These are phyloP conservation scores for Percopsis transmontana DNA, from an alignment of 2,113 vertebrate genomes.

Conservation along the genomic window DNA sequence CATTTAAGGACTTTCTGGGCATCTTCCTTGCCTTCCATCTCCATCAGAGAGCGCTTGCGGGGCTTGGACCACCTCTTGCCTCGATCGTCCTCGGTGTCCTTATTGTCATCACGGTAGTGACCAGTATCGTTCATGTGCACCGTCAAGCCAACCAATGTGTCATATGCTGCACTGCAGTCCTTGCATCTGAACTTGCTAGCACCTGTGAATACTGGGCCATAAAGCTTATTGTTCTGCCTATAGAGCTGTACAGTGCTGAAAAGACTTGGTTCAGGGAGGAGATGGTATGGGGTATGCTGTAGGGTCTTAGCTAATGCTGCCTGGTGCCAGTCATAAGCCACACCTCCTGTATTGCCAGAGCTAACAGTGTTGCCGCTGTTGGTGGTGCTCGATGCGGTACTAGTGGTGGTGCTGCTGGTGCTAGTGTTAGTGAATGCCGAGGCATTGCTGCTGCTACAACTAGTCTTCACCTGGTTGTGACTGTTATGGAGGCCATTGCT, in stretches of 20 bases:
- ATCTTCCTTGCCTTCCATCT: conserved; percentile 99
- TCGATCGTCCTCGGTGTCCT: conserved; percentile 91
- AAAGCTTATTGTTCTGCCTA: conserved; percentile 97
- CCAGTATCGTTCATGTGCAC: conserved; percentile 99
- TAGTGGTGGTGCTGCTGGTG: conserved; percentile 68
- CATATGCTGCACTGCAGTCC: conserved; percentile 97
- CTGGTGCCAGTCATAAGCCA: conserved; percentile 98
- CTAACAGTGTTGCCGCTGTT: conserved; percentile 75
- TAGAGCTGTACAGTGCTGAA: conserved; percentile 99
- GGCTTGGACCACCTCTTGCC: conserved; percentile 97
- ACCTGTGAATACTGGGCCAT: conserved; percentile 96
- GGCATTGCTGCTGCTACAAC: conserved; percentile 56
- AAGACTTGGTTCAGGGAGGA: conserved; percentile 96
- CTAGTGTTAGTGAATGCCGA: conserved; percentile 57
- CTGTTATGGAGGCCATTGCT: conserved; percentile 75
- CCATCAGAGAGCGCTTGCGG: conserved; percentile 94
- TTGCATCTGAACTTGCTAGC: conserved; percentile 99
- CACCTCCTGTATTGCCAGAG: conserved; percentile 75
- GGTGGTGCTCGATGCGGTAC: conserved; percentile 62
- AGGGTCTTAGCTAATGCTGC: conserved; percentile 96
- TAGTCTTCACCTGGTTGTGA: conserved; percentile 67
- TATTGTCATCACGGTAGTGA: conserved; percentile 98
- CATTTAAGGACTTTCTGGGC: conserved; percentile 99
- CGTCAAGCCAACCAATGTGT: conserved; percentile 95
- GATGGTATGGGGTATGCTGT: conserved; percentile 93